Base-by-base conservation (phyloP, 2,113 vertebrate species). In the Chrysemys picta region DNA sequence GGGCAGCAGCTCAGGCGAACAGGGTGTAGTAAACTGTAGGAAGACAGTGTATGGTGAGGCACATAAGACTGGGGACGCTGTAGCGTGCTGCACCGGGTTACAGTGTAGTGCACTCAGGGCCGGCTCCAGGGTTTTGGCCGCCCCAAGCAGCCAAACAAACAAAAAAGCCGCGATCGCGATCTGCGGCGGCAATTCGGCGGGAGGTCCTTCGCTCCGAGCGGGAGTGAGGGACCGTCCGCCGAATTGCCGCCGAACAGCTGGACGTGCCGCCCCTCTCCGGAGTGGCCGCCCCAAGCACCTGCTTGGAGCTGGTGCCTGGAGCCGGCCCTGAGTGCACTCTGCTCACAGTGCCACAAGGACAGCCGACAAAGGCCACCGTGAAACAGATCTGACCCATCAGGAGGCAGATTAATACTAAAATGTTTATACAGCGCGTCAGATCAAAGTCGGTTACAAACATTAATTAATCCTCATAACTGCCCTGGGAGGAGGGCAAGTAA, bases 391-490 rank as follows among this genome's bases (percentile, higher is more conserved):
- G 92, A 91, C 96, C 95, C 92, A 92, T 94, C 87, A 57, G 47
- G 78, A 80, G 72, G 38, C 93, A 92, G 94, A 91, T 96, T 94
- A 91, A 96, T 90, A n/a, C 92, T 49, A 90, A 94, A 57, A 82
- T 95, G 93, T 65, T 96, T 75, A 89, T 88, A 72, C 91, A 95
- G 82, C 56, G 57, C 93, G 89, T 91, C 97, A 96, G 94, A 13
- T 57, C 92, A 89, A 89, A 91, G 96, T 22, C 25, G 80, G 86
- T 10, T 11, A 84, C 92, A 89, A 88, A 53, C 88, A 86, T 79
- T 91, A 96, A 95, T 94, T 85, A 93, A 93, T 91, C 57, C 85
- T 57, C 49, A 21, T 7, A 80, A 82, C 29, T 75, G 84, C 89
- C 91, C 49, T 83, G 85, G 84, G 91, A 93, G 88, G 82, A 22